Base-by-base conservation (phyloP, 2,888 invertebrate species). In the Lepidochitona cinerea region DNA sequence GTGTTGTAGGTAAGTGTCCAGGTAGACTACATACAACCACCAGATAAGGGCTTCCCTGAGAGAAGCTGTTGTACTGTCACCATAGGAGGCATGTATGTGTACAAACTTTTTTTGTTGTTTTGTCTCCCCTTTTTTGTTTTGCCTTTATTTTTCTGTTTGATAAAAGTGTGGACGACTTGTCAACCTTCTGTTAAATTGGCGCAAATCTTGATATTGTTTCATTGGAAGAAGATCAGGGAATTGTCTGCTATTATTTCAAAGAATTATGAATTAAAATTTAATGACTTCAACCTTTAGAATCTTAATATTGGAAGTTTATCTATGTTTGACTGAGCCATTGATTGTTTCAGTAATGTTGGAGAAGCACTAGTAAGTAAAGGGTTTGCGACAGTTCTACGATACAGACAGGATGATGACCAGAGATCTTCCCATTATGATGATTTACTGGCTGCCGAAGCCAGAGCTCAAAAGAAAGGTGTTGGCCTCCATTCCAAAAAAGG, bases 21-120 rank as follows among this genome's bases (percentile, higher is more conserved):
- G 32, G 94, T 99, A 35, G 99, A 99, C 91, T 99, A 99, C 90
- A 95, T 97, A 76, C 99, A 99, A 89, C 98, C 98, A 0, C 95
- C 97, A 1, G 95, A 96, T 78, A 96, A 98, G 67, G 87, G 88
- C n/a, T 89, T 85, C 80, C 97, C 98, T 0, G 99, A 99, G 90
- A 99, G 98, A 89, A 94, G 93, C 14, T 99, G 99, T 90, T 97
- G 97, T 88, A 98, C 99, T 0, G 96, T 99, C 3, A 92, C 94
- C 5, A 93, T 95, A 75, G 95, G 95, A 76, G 95, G 95, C 88
- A 93, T 94, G 93, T 94, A 92, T 92, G 93, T 92, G 66, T 67
- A 18, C 71, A 2, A 26, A 5, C 9, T 23, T 54, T 7, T 54
- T 7, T 7, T n/a, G n/a, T 54, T 18, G 7, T n/a, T 23, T n/a